Percentiles rank a stretch among this genome's conserved stretches.
Evolutionary conservation across 1,140 invertebrate species (phyloP).

Genomic region (Tetramorium alpestre): DNA sequence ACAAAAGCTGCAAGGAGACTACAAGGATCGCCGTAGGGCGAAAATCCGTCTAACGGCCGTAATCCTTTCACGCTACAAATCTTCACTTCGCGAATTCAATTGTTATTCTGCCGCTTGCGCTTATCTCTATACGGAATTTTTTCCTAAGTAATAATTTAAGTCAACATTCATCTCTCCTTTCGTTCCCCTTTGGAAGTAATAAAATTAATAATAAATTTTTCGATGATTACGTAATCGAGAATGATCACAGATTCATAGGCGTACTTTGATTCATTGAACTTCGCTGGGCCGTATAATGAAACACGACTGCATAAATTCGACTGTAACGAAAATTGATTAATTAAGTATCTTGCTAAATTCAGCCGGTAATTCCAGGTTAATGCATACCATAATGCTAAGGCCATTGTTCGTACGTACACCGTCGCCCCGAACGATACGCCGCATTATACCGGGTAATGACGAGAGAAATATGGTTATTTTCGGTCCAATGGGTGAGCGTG

Average conservation of each 20-base stretch:
- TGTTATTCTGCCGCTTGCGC: not conserved
- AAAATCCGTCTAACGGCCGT: slow-evolving; percentile 4
- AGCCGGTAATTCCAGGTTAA: slow-evolving; percentile 65
- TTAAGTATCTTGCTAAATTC: slow-evolving; percentile 38
- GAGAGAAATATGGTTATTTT: slow-evolving; percentile 76
- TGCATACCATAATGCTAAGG: slow-evolving; percentile 64
- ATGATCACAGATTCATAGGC: slow-evolving; percentile 19
- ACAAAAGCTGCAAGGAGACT: slow-evolving; percentile 28
- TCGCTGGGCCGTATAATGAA: not conserved
- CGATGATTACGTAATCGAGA: not conserved
- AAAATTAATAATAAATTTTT: slow-evolving; percentile 2
- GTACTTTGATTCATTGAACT: slow-evolving; percentile 32
- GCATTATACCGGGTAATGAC: slow-evolving; percentile 70
- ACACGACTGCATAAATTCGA: slow-evolving; percentile 35
- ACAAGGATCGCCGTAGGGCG: slow-evolving; percentile 2
- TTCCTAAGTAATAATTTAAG: not conserved
- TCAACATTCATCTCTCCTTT: no score
- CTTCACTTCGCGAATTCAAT: not conserved
- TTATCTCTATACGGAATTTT: not conserved
- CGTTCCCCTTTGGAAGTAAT: not conserved
- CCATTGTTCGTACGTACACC: slow-evolving; percentile 61
- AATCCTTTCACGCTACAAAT: slow-evolving; percentile 33
- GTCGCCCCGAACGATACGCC: slow-evolving; percentile 59
- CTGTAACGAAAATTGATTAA: slow-evolving; percentile 65
- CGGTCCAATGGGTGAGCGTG: slow-evolving; percentile 72